Evolutionary conservation across 2,113 vertebrate species (phyloP), one percentile per base, ranked within the genome.

Genomic region (Melanocharis versteri): DNA sequence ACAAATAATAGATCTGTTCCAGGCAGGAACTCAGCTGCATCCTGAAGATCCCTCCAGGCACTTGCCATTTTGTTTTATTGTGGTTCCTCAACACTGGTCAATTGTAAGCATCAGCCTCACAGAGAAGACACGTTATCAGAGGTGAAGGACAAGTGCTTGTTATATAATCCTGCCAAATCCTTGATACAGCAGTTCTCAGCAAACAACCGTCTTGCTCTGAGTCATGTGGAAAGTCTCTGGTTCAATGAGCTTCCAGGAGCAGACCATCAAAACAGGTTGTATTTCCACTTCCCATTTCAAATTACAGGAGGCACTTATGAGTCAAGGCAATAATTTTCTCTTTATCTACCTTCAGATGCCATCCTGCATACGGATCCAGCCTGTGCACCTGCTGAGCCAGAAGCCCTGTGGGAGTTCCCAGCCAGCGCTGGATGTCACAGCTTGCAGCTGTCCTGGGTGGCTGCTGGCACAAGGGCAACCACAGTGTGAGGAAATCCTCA

Each of bases 281-380:
- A 50, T 81, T 90, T 94, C 96, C 87, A 96, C 93, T 96, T 97
- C 96, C 89, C 84, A 95, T 94, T 95, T 93, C 81, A 78, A 91
- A 94, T 96, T 95, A 94, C 89, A 85, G 89, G 81, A 65, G 84
- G 78, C 57, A 94, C 51, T 71, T 50, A 10, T 87, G 93, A 95
- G 80, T 93, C 94, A 95, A 92, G 72, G 80, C 71, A 94, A 21
- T 90, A 24, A 96, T 95, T 93, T 81, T 72, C 75, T 87, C 75
- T 66, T 90, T 94, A 95, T 88, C 90, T 92, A 2, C 51, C 83
- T 80, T 51, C 56, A 51, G 76, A 81, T 92, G 86, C 64, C 83
- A 91, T 88, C 64, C 89, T 0, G 20, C 3, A 3, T 18, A 69
- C 0, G 3, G 90, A 72, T 65, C 68, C 86, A 62, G 84, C 64